A percentile compares a stretch with the other conserved stretches of the same genome.
phyloP scores from a whole-genome alignment of 2,797 vertebrate species.

The Chloroceryle amazona region DNA sequence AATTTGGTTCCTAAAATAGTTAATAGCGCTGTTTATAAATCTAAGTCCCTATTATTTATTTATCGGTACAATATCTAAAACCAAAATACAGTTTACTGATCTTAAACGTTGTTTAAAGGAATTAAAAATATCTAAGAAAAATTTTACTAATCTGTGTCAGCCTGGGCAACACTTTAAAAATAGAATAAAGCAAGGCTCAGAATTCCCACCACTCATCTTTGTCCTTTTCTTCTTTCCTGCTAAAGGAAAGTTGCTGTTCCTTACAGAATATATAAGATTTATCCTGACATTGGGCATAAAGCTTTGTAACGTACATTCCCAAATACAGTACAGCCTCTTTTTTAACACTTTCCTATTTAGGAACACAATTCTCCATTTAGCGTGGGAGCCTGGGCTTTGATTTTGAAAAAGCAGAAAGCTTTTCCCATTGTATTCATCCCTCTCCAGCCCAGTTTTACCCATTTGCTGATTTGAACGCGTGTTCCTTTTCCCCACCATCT shows the following conservation, averaged over 20 bases:
- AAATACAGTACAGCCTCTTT: neutral
- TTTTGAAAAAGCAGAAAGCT: neutral
- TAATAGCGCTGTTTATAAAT: neutral
- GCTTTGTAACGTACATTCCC: neutral
- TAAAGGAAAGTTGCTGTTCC: neutral
- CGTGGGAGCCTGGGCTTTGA: neutral
- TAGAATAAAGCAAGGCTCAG: neutral
- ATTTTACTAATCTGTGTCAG: neutral
- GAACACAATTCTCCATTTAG: neutral
- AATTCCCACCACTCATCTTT: neutral
- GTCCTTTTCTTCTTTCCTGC: neutral
- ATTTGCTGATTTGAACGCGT: neutral
- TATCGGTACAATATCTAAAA: neutral
- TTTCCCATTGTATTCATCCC: constrained; percentile 1
- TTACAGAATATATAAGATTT: neutral
- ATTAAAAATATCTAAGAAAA: neutral
- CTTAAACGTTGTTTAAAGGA: neutral
- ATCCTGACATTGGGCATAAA: neutral
- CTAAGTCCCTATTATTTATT: neutral
- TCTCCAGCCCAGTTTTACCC: neutral
- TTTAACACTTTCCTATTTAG: neutral
- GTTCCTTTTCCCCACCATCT: neutral
- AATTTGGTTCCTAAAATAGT: neutral
- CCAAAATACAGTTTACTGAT: neutral
- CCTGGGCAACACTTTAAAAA: neutral